phyloP scores from a whole-genome alignment of 2,888 invertebrate genomes.

The Acanthosepion pharaonis region DNA sequence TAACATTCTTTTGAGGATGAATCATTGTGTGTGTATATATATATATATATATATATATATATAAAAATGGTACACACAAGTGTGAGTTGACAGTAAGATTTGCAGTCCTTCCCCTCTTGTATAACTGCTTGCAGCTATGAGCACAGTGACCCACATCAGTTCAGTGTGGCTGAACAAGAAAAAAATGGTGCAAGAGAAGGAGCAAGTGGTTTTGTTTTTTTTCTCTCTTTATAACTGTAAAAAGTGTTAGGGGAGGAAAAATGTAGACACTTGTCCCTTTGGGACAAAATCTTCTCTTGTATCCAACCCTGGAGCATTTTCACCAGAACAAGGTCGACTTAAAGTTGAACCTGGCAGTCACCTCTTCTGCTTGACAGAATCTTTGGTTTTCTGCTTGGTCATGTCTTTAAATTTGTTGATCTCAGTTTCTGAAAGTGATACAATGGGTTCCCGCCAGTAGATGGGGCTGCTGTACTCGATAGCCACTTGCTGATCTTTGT shows the following conservation, averaged over 20 bases:
- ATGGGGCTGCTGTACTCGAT: conserved; percentile 86
- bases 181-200: background rate
- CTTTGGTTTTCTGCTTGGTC: background rate
- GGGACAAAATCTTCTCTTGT: background rate
- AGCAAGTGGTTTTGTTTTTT: background rate
- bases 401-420: background rate
- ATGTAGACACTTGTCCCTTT: background rate
- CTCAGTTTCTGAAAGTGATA: conserved; percentile 71
- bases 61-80: background rate
- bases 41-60: background rate
- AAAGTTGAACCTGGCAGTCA: conserved; percentile 15
- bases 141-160: background rate
- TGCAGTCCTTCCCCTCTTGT: background rate
- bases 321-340: background rate
- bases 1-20: background rate
- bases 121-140: background rate
- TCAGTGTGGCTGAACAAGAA: background rate
- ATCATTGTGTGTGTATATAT: background rate
- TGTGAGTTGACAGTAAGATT: no score
- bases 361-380: background rate
- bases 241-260: background rate
- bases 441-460: conserved; percentile 93
- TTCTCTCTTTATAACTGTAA: background rate
- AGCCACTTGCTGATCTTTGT: conserved; percentile 72
- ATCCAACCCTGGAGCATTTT: background rate